A percentile compares a stretch with the other conserved stretches of the same genome.
phyloP scores from a whole-genome alignment of 2,888 invertebrate genomes.

The Boloria euphrosyne region DNA sequence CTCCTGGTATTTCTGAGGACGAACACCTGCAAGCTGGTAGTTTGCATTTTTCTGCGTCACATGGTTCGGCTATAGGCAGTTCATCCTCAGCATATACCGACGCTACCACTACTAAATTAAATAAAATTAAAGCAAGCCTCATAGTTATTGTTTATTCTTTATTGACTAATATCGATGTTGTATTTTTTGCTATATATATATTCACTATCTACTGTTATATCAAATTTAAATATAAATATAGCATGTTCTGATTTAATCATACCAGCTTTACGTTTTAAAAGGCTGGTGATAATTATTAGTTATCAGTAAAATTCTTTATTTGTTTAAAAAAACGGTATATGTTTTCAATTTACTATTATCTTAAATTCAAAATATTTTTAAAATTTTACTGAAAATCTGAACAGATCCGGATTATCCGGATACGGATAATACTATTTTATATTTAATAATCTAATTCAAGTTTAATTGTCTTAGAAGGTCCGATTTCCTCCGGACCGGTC shows the following conservation, averaged over 20 bases:
- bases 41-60: constrained; percentile 64
- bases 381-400: no score
- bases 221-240: constrained; percentile 3
- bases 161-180: neutral
- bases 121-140: constrained; percentile 21
- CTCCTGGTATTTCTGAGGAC: constrained; percentile 70
- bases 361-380: no score
- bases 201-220: constrained; percentile 1
- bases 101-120: constrained; percentile 11
- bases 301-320: neutral
- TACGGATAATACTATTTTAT: no score
- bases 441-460: no score
- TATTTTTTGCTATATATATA: constrained; percentile 27
- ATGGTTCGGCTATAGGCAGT: constrained; percentile 55
- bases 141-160: constrained; percentile 6
- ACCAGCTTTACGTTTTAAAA: neutral
- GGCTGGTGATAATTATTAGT: neutral
- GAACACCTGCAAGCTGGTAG: constrained; percentile 82
- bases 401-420: no score
- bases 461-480: no score
- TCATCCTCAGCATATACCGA: constrained; percentile 29
- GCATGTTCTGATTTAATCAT: neutral
- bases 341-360: no score
- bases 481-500: no score
- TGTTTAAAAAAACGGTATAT: no score